Base-by-base conservation (phyloP, 2,113 vertebrate species). In the Actenoides hombroni region DNA sequence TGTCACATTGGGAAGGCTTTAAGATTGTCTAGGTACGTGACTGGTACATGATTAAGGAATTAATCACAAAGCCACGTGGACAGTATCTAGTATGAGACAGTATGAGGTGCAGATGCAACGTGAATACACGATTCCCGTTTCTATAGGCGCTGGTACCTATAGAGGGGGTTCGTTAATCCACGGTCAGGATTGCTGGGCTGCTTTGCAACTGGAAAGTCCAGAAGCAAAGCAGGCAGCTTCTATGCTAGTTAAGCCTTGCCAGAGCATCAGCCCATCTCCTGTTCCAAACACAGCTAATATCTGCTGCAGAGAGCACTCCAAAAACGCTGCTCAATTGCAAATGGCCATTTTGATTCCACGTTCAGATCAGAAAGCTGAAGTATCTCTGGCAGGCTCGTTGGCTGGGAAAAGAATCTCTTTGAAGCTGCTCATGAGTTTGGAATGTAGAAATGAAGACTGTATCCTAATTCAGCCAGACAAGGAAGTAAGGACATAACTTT, bases 391-490 rank as follows among this genome's bases (percentile, higher is more conserved):
- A 95, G 81, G 61, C 83, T 56, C 3, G 5, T 1, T 2, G 74
- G 65, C 83, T 19, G 6, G 78, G 84, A 39, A 87, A 90, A 86
- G 59, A 91, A 91, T 93, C 90, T 69, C 94, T 96, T 95, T 96
- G 95, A 96, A 95, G 90, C 76, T 86, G 88, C 88, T 96, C 90
- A 94, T 86, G 95, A 31, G 76, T 75, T 96, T 92, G 96, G 95
- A 97, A 97, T 93, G 95, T 23, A 67, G 73, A 77, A 88, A 86
- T 86, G 95, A 92, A 94, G 93, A 67, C 74, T 84, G 86, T 44
- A 88, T 70, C 93, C 92, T 96, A 93, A 96, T 88, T 67, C 92
- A 96, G 94, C 5, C 94, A 95, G 95, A 95, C 93, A 95, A 70
- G 92, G 95, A 94, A 96, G 91, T 33, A 74, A 51, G 92, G 90